A percentile compares a stretch with the other conserved stretches of the same genome.
Evolutionary conservation across 2,888 invertebrate species (phyloP).

Genomic region (Rugalucina vietnamica): DNA sequence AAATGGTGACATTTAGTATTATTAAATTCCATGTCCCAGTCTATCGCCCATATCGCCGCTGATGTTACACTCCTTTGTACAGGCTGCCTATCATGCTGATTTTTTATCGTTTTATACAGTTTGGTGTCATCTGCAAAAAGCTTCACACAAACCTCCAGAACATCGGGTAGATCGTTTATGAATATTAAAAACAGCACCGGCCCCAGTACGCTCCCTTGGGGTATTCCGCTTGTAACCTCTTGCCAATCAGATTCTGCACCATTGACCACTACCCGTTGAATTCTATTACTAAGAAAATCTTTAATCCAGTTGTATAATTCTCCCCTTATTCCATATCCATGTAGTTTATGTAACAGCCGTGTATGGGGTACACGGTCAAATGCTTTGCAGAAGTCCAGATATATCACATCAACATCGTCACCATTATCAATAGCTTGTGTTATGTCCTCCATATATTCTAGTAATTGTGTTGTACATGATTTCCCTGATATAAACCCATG

Average conservation of each 20-base stretch:
- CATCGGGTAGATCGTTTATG: background rate
- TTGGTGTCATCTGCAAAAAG: constrained; percentile 26
- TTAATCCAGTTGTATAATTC: background rate
- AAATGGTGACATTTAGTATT: constrained; percentile 16
- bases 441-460: background rate
- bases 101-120: background rate
- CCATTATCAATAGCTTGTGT: background rate
- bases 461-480: background rate
- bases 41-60: background rate
- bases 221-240: background rate
- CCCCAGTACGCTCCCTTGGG: constrained; percentile 15
- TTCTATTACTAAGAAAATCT: no score
- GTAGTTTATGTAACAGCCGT: background rate
- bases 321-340: background rate
- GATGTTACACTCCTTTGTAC: background rate
- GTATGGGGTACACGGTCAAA: background rate
- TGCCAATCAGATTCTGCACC: no score
- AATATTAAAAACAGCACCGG: constrained; percentile 6
- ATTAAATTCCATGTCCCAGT: constrained; percentile 3
- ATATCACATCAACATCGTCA: background rate
- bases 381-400: background rate
- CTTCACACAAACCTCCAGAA: background rate
- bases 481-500: background rate
- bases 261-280: no score
- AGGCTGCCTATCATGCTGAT: background rate